Conservation (phyloP, 2,113 vertebrate genomes). For the Cryptomyrus ogoouensis region DNA sequence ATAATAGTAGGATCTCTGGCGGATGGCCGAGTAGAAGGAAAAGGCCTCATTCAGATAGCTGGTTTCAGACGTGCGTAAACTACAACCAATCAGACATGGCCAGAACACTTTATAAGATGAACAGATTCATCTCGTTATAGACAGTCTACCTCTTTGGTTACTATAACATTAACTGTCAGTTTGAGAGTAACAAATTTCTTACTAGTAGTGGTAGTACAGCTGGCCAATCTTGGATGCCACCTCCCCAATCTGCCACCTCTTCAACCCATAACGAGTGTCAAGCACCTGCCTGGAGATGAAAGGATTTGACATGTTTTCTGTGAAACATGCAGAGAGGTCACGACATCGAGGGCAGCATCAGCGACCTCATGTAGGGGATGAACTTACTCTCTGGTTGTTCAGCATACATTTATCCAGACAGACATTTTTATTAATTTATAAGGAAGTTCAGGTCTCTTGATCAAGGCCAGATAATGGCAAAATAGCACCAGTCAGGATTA, state of each 20-base stretch:
- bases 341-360: neutral
- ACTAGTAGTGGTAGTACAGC: conserved; percentile 99
- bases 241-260: conserved; percentile 98
- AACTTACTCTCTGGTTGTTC: neutral
- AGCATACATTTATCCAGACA: neutral
- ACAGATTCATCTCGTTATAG: neutral
- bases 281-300: conserved; percentile 79
- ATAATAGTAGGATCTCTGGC: conserved; percentile 94
- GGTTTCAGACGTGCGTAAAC: conserved; percentile 94
- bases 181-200: conserved; percentile 43
- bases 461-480: neutral
- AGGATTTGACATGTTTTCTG: neutral
- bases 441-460: neutral
- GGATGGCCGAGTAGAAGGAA: conserved; percentile 97
- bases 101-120: neutral
- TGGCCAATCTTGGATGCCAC: conserved; percentile 98
- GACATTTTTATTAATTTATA: neutral
- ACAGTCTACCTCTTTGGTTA: neutral
- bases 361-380: neutral
- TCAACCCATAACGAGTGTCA: conserved; percentile 93
- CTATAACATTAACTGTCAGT: neutral
- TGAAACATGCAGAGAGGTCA: too few relatives aligned
- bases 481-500: neutral
- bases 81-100: conserved; percentile 34
- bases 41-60: conserved; percentile 98